phyloP scores from a whole-genome alignment of 1,140 invertebrate genomes.

The Drosophila kohkoa region DNA sequence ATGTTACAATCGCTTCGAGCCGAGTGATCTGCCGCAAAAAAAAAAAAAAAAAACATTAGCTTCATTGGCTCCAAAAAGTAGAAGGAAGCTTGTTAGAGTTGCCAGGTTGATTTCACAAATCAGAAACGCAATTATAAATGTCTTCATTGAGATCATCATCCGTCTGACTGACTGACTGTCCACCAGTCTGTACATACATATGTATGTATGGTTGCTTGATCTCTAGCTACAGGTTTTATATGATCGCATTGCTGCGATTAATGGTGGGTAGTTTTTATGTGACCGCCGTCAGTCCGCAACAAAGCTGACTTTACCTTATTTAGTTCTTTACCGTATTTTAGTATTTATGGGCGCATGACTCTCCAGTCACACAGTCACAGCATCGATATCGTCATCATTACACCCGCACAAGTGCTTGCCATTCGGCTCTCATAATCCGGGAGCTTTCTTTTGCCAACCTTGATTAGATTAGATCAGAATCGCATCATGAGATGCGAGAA shows the following conservation, averaged over 20 bases:
- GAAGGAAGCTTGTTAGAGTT: slow-evolving; percentile 9
- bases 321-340: slow-evolving; percentile 50
- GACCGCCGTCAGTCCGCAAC: slow-evolving; percentile 53
- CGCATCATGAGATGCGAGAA: background rate
- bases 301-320: slow-evolving; percentile 77
- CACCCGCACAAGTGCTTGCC: slow-evolving; percentile 64
- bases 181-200: background rate
- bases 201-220: slow-evolving; percentile 30
- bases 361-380: slow-evolving; percentile 15
- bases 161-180: slow-evolving; percentile 19
- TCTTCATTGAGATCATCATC: slow-evolving; percentile 80
- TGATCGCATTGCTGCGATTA: slow-evolving; percentile 64
- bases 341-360: slow-evolving; percentile 61
- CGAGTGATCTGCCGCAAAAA: background rate
- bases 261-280: slow-evolving; percentile 79
- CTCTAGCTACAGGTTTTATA: slow-evolving; percentile 71
- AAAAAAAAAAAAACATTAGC: background rate
- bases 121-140: slow-evolving; percentile 59
- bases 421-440: background rate
- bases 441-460: background rate
- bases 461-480: slow-evolving; percentile 36
- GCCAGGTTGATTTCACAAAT: slow-evolving; percentile 69
- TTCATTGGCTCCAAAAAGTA: background rate
- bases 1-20: background rate
- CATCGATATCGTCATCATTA: slow-evolving; percentile 48